These are phyloP conservation scores for Polyodon spathula DNA, from an alignment of 2,113 vertebrate species.

Conservation along the genomic window DNA sequence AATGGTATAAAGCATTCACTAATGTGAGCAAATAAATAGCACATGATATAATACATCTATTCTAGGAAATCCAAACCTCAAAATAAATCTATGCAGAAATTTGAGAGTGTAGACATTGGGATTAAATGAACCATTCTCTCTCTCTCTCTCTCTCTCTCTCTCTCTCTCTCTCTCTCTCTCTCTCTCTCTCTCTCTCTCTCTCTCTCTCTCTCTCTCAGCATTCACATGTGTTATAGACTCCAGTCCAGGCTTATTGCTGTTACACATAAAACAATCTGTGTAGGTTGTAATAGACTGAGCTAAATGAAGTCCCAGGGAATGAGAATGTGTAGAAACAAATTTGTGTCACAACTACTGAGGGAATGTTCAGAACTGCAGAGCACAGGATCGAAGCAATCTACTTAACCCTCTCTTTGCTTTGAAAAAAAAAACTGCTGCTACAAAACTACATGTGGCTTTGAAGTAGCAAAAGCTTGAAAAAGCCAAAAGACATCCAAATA, in stretches of 20 bases:
- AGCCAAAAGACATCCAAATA: too few species aligned
- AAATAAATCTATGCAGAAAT: background rate
- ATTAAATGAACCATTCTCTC: too few species aligned
- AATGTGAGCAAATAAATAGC: too few species aligned
- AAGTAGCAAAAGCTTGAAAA: too few species aligned
- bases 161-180: too few species aligned
- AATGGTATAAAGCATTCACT: background rate
- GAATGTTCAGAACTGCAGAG: conserved; percentile 8
- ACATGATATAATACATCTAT: too few species aligned
- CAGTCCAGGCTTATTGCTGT: background rate
- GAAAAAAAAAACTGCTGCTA: background rate
- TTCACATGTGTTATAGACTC: conserved; percentile 7
- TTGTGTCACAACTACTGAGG: conserved; percentile 24
- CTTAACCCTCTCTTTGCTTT: conserved; percentile 10
- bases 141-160: conserved; percentile 1
- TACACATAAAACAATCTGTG: conserved; percentile 8
- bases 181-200: too few species aligned
- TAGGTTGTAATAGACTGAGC: conserved; percentile 24
- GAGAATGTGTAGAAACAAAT: conserved; percentile 19
- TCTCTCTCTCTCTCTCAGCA: conserved; percentile 1
- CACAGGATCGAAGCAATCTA: background rate
- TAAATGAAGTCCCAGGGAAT: conserved; percentile 29
- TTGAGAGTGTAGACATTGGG: too few species aligned
- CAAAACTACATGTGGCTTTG: too few species aligned
- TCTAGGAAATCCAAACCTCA: too few species aligned